These are phyloP conservation scores for Trichomalopsis sarcophagae DNA, from an alignment of 1,140 invertebrate genomes.

Conservation along the genomic window DNA sequence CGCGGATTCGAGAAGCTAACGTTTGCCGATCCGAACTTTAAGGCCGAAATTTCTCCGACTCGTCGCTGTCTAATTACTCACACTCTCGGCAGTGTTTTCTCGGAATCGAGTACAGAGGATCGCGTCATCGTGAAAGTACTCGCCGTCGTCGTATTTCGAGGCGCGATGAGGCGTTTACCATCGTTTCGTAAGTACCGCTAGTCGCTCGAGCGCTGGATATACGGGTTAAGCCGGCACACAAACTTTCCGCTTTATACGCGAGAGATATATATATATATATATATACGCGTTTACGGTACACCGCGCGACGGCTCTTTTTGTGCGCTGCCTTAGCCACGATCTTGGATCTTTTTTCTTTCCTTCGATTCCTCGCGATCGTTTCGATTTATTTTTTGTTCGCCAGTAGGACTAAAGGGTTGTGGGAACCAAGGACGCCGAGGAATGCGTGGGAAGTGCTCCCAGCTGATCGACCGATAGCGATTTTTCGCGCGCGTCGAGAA, in stretches of 20 bases:
- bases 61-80: no score
- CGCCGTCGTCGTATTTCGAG: not conserved
- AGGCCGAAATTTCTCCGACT: no score
- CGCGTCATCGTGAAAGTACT: constrained; percentile 42
- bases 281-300: constrained; percentile 48
- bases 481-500: not conserved
- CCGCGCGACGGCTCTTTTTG: constrained; percentile 4
- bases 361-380: not conserved
- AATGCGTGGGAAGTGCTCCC: not conserved
- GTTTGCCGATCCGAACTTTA: no score
- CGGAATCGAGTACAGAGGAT: not conserved
- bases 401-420: not conserved
- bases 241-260: constrained; percentile 47
- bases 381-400: not conserved
- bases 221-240: constrained; percentile 48
- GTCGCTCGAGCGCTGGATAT: constrained; percentile 43
- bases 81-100: no score
- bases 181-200: constrained; percentile 50
- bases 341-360: no score
- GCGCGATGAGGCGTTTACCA: constrained; percentile 19
- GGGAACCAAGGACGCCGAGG: not conserved
- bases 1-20: no score
- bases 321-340: not conserved
- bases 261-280: no score
- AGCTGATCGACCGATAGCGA: not conserved